Evolutionary conservation across 2,888 invertebrate genomes (phyloP), one percentile per base, ranked within the genome.

Genomic region (Nemapogon koenigi): DNA sequence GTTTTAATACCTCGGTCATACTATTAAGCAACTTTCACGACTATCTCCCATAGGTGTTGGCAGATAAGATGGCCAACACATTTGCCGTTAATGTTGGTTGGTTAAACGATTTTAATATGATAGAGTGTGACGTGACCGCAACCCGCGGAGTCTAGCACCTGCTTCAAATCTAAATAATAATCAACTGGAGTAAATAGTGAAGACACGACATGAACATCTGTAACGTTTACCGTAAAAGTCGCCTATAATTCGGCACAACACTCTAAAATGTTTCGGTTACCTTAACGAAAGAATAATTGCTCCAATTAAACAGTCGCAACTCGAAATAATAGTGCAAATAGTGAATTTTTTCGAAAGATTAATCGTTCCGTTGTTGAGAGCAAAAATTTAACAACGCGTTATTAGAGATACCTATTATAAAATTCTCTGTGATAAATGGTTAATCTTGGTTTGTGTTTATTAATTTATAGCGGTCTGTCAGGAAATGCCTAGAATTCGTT

Each of bases 161-260:
- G 51, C 51, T n/a, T n/a, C n/a, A n/a, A n/a, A n/a, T n/a, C n/a
- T n/a, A n/a, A n/a, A n/a, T n/a, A n/a, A n/a, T n/a, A n/a, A n/a
- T n/a, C n/a, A n/a, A n/a, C n/a, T n/a, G n/a, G n/a, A n/a, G n/a
- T n/a, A n/a, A n/a, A n/a, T n/a, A n/a, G 64, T 60, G 47, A 50
- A 53, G 49, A 62, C 75, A 72, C 72, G 71, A 72, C 59, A 60
- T 48, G 51, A 55, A 45, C 53, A 53, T 59, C 49, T 55, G 47
- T 45, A 47, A 49, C 66, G n/a, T n/a, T n/a, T n/a, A n/a, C n/a
- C 46, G 69, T 67, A 51, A 55, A 52, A 47, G 49, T 52, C 52
- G 51, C 46, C 43, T 45, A 50, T 46, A 41, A 50, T 53, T 47
- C 51, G 43, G 46, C 43, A 40, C 47, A n/a, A n/a, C n/a, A n/a